phyloP scores from a whole-genome alignment of 2,113 vertebrate species.

The Tylochromis polylepis region DNA sequence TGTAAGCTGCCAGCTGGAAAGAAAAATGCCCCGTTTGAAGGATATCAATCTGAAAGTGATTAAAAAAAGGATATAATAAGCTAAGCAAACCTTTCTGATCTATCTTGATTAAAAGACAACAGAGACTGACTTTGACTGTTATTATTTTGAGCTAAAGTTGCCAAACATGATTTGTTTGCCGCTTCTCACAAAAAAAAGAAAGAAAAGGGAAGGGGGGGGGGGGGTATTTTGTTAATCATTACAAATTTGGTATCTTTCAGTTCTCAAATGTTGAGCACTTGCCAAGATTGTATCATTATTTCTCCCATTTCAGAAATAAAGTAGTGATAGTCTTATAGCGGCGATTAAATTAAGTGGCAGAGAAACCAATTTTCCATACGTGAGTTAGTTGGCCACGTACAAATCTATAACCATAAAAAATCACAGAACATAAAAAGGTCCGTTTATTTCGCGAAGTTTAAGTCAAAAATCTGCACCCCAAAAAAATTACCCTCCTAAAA shows the following conservation, averaged over 20 bases:
- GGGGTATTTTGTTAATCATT: neutral
- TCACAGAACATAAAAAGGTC: neutral
- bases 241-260: neutral
- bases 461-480: neutral
- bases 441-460: neutral
- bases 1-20: slow-evolving; percentile 48
- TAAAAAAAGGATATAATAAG: neutral
- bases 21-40: slow-evolving; percentile 35
- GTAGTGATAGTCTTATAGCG: neutral
- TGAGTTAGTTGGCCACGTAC: neutral
- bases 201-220: no score
- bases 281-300: neutral
- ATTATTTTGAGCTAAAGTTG: neutral
- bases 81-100: neutral
- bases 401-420: neutral
- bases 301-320: neutral
- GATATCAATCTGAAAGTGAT: slow-evolving; percentile 40
- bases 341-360: neutral
- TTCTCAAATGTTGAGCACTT: neutral
- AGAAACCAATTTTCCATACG: neutral
- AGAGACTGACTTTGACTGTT: neutral
- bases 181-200: accelerated
- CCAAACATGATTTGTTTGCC: neutral
- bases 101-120: neutral
- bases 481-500: neutral